Percentiles rank a stretch among this genome's conserved stretches.
phyloP scores from a whole-genome alignment of 2,797 vertebrate species.

The Crocidura indochinensis region DNA sequence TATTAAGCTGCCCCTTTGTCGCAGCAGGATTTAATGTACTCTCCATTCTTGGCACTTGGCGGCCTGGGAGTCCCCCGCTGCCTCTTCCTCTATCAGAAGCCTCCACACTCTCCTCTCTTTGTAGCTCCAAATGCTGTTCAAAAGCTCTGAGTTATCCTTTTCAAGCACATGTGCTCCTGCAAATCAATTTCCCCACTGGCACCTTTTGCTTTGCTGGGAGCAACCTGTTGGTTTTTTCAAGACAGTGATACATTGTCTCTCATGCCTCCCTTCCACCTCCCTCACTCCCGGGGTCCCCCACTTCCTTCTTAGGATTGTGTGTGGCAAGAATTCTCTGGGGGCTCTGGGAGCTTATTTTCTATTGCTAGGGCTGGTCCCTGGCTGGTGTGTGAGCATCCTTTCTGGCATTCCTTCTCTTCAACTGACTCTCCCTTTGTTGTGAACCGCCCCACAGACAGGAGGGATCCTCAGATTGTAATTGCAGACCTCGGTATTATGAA shows the following conservation, averaged over 20 bases:
- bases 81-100: constrained; percentile 82
- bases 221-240: constrained; percentile 83
- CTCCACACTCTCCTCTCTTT: constrained; percentile 76
- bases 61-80: constrained; percentile 66
- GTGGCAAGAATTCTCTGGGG: constrained; percentile 71
- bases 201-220: constrained; percentile 78
- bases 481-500: neutral
- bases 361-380: constrained; percentile 57
- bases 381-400: constrained; percentile 64
- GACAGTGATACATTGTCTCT: constrained; percentile 25
- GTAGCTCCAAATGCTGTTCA: constrained; percentile 68
- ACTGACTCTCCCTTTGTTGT: constrained; percentile 67
- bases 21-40: neutral
- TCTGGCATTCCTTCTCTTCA: constrained; percentile 74
- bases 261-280: neutral
- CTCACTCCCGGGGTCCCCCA: neutral
- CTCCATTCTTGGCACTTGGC: constrained; percentile 76
- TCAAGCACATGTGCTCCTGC: constrained; percentile 79
- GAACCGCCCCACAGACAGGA: neutral
- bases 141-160: constrained; percentile 82
- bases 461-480: neutral
- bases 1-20: constrained; percentile 57
- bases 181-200: constrained; percentile 78
- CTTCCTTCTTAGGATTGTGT: constrained; percentile 67
- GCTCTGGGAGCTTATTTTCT: constrained; percentile 63